These are phyloP conservation scores for Sylvietta virens DNA, from an alignment of 2,113 vertebrate genomes.

Conservation along the genomic window DNA sequence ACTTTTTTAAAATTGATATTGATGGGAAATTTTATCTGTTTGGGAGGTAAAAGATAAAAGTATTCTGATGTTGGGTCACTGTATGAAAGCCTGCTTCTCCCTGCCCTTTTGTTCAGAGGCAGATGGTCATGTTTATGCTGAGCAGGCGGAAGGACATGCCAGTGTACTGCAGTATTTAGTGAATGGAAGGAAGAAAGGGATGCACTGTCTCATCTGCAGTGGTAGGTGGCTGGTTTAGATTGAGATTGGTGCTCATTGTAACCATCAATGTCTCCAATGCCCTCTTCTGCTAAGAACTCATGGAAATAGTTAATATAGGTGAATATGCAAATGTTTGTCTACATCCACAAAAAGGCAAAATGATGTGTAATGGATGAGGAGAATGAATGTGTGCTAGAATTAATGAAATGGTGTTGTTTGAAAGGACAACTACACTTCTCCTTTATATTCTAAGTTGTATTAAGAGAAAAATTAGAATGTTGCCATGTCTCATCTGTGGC, in stretches of 20 bases:
- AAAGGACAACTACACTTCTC: background rate
- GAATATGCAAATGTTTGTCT: background rate
- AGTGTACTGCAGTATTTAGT: background rate
- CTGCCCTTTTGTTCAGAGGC: background rate
- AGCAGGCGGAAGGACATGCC: background rate
- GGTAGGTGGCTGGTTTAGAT: background rate
- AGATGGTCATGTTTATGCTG: background rate
- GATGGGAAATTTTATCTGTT: background rate
- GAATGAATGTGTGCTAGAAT: background rate
- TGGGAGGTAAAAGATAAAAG: background rate
- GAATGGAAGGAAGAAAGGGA: background rate
- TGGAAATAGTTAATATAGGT: background rate
- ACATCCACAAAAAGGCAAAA: background rate
- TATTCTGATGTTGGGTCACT: background rate
- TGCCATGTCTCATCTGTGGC: background rate
- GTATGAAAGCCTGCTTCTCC: background rate
- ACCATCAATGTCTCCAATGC: background rate
- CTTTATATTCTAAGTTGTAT: background rate
- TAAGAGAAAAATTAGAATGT: background rate
- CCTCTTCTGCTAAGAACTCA: background rate
- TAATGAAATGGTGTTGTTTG: background rate
- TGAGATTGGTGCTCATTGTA: background rate
- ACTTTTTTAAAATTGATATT: background rate
- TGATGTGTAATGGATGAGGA: background rate
- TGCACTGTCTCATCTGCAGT: background rate